These are phyloP conservation scores for Paramuricea clavata DNA, from an alignment of 92 coral and sea anemone species.

Conservation along the genomic window DNA sequence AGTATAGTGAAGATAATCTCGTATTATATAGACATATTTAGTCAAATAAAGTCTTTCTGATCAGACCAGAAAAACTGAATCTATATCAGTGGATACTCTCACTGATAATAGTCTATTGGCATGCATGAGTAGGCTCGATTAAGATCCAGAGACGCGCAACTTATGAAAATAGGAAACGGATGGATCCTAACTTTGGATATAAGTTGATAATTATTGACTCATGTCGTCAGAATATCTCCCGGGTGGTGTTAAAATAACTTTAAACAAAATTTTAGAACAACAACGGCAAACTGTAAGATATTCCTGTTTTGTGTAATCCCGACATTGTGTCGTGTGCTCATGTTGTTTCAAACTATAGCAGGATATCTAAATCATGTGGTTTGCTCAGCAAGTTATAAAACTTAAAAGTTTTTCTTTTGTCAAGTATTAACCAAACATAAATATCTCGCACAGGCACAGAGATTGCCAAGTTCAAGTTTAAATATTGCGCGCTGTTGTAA, in stretches of 20 bases:
- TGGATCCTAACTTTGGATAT: neutral
- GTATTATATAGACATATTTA: no score
- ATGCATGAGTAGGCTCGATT: no score
- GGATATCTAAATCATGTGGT: neutral
- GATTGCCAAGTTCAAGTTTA: constrained; percentile 13
- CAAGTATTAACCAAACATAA: constrained; percentile 5
- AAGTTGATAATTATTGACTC: neutral
- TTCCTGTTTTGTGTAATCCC: neutral
- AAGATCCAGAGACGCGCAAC: no score
- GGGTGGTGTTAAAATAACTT: constrained; percentile 12
- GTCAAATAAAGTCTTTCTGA: no score
- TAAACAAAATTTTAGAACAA: constrained; percentile 3
- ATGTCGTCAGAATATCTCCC: neutral
- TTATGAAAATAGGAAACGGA: neutral
- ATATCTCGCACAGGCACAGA: constrained; percentile 7
- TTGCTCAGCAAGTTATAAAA: constrained; percentile 12
- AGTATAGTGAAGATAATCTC: no score
- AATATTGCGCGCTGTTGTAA: neutral
- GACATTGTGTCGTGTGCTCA: constrained; percentile 23
- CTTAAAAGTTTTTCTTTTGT: constrained; percentile 13
- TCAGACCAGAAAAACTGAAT: no score
- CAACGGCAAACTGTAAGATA: constrained; percentile 27
- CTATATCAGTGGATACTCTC: no score
- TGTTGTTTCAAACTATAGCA: constrained; percentile 11
- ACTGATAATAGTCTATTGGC: no score